phyloP scores from a whole-genome alignment of 2,888 invertebrate genomes.

The Spatulosminthurus flaviceps region DNA sequence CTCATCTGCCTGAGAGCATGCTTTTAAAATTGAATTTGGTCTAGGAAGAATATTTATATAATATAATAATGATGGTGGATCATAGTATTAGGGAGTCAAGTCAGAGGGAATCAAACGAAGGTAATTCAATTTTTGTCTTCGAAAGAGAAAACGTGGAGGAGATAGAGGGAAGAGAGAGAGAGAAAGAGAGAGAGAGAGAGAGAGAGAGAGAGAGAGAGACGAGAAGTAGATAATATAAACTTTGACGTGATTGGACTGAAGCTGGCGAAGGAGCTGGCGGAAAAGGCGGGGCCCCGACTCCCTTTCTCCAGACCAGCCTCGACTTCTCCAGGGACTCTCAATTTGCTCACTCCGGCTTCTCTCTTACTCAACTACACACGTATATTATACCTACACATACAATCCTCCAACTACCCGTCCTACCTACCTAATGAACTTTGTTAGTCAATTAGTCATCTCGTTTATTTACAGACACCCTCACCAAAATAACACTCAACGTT shows the following conservation, averaged over 20 bases:
- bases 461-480: conserved; percentile 47
- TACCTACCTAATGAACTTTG: conserved; percentile 47
- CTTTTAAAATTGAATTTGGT: conserved; percentile 50
- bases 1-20: conserved; percentile 49
- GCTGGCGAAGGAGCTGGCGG: conserved; percentile 34
- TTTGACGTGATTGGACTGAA: conserved; percentile 50
- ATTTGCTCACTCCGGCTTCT: conserved; percentile 47
- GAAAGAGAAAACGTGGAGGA: conserved; percentile 37
- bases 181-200: conserved; percentile 28
- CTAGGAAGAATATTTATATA: conserved; percentile 51
- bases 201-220: conserved; percentile 32
- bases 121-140: conserved; percentile 47
- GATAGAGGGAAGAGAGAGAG: conserved; percentile 31
- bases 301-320: conserved; percentile 40
- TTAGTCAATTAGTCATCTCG: conserved; percentile 47
- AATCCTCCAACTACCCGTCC: conserved; percentile 22
- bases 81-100: conserved; percentile 52
- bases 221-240: conserved; percentile 45
- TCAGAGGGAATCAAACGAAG: conserved; percentile 52
- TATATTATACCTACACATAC: neutral
- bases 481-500: conserved; percentile 32
- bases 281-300: conserved; percentile 39
- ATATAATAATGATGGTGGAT: conserved; percentile 52
- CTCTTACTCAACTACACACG: conserved; percentile 15
- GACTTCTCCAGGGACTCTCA: conserved; percentile 44